phyloP scores from a whole-genome alignment of 2,113 vertebrate species.

The chimpanzee (Pan troglodytes) region NHGRI_mPanTro3-v2.1_pri NC_072398.2:205675001-205675500 shows the following conservation, averaged over 20 bases:
- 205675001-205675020: background rate
- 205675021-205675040: background rate
- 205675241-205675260: background rate
- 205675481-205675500: too few relatives aligned
- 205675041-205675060: background rate
- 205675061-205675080: background rate
- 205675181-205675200: background rate
- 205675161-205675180: background rate
- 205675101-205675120: background rate
- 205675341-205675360: too few relatives aligned
- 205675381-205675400: too few relatives aligned
- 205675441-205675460: too few relatives aligned
- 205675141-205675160: background rate
- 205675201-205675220: constrained; percentile 2
- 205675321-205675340: too few relatives aligned
- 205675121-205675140: background rate
- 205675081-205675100: background rate
- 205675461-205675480: too few relatives aligned
- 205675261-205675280: constrained; percentile 86
- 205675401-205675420: too few relatives aligned
- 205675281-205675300: constrained; percentile 83
- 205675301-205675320: too few relatives aligned
- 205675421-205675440: too few relatives aligned
- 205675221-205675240: background rate
- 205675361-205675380: too few relatives aligned